These are phyloP conservation scores for Mystacides longicornis DNA, from an alignment of 2,888 invertebrate species.

Conservation along the genomic window DNA sequence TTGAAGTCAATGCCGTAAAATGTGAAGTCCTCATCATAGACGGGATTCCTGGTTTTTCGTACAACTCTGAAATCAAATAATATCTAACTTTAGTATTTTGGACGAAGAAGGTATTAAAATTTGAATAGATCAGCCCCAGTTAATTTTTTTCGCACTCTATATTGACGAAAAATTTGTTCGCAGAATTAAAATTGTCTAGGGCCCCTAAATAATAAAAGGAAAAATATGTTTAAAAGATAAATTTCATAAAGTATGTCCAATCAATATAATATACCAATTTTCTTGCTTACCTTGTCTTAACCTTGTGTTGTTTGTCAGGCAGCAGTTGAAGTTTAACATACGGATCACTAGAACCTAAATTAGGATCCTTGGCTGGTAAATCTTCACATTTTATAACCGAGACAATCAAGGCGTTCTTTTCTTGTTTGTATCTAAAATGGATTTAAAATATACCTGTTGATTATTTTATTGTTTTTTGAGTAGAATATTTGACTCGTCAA, in stretches of 20 bases:
- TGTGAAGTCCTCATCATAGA: slow-evolving; percentile 98
- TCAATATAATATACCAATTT: too few species aligned
- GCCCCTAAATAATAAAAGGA: too few species aligned
- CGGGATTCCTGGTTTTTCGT: slow-evolving; percentile 91
- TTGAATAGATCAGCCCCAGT: too few species aligned
- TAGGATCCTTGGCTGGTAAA: slow-evolving; percentile 77
- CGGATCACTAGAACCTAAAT: slow-evolving; percentile 81
- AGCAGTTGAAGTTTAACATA: slow-evolving; percentile 96
- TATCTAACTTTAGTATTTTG: too few species aligned
- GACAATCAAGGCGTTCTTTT: slow-evolving; percentile 85
- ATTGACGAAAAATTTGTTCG: too few species aligned
- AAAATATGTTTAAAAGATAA: too few species aligned
- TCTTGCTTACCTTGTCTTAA: slow-evolving; percentile 70
- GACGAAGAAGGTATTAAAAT: too few species aligned
- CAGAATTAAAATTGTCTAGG: too few species aligned
- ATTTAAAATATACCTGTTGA: neutral
- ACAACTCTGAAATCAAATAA: slow-evolving; percentile 67
- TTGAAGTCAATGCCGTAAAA: slow-evolving; percentile 89
- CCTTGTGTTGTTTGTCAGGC: slow-evolving; percentile 96
- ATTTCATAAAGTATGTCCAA: slow-evolving; percentile 1
- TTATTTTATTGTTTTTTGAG: neutral
- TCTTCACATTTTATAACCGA: slow-evolving; percentile 87
- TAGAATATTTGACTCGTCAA: neutral
- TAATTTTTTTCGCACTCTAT: too few species aligned
- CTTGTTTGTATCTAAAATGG: slow-evolving; percentile 69